These are phyloP conservation scores for Diaphora mendica DNA, from an alignment of 2,888 invertebrate genomes.

Conservation along the genomic window DNA sequence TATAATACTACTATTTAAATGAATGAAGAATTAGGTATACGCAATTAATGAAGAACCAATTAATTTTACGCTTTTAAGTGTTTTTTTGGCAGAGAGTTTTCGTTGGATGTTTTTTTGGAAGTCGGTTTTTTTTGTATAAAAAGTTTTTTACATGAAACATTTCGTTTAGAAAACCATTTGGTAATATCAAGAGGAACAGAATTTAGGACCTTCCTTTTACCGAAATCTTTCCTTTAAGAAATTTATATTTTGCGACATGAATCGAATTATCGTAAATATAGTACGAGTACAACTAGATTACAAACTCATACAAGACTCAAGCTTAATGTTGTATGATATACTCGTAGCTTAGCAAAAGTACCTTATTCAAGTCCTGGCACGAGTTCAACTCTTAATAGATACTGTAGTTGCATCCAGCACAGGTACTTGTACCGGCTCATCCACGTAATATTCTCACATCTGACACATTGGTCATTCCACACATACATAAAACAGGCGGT, in stretches of 20 bases:
- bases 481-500: slow-evolving; percentile 72
- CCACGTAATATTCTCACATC: slow-evolving; percentile 59
- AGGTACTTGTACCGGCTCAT: slow-evolving; percentile 46
- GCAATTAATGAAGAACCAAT: too few species aligned
- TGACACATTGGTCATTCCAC: slow-evolving; percentile 70
- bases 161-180: neutral
- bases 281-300: neutral
- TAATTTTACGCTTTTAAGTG: too few species aligned
- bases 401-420: neutral
- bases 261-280: neutral
- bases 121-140: too few species aligned
- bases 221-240: neutral
- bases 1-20: too few species aligned
- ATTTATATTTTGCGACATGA: neutral
- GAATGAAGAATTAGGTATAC: too few species aligned
- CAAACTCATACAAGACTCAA: neutral
- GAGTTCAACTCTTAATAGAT: neutral
- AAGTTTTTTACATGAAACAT: too few species aligned
- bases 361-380: neutral
- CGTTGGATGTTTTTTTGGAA: too few species aligned
- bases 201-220: neutral
- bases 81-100: too few species aligned
- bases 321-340: neutral
- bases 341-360: neutral
- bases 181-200: neutral